These are phyloP conservation scores for Drosophila nannoptera DNA, from an alignment of 1,140 invertebrate species.

Conservation along the genomic window DNA sequence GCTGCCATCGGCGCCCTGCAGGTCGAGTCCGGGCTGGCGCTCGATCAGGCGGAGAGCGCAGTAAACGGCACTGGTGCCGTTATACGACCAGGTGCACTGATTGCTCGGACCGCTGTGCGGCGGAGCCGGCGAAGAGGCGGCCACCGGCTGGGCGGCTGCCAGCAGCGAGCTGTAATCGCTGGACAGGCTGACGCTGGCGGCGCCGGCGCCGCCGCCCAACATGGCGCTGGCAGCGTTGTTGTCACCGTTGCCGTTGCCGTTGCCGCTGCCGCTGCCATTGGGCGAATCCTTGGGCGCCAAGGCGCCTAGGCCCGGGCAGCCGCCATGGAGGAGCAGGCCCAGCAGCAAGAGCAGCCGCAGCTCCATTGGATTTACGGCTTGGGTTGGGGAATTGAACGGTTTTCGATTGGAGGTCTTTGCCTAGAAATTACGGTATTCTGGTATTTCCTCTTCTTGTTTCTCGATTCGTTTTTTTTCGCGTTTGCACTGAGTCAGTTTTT, in stretches of 20 bases:
- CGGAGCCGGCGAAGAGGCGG: slow-evolving; percentile 26
- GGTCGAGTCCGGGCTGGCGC: slow-evolving; percentile 82
- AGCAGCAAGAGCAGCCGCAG: slow-evolving; percentile 21
- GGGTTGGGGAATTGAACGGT: not conserved
- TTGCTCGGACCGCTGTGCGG: slow-evolving; percentile 53
- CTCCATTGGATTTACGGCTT: slow-evolving; percentile 24
- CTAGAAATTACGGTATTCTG: slow-evolving; percentile 1
- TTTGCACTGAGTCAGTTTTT: slow-evolving; percentile 40
- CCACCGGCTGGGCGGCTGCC: slow-evolving; percentile 16
- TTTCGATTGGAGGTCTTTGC: not conserved
- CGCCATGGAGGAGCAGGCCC: not conserved
- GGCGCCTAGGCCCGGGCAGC: slow-evolving; percentile 17
- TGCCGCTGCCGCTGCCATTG: slow-evolving; percentile 46
- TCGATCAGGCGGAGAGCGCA: slow-evolving; percentile 87
- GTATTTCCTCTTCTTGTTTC: slow-evolving; percentile 6
- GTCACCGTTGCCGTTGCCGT: slow-evolving; percentile 45
- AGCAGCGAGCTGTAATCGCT: slow-evolving; percentile 60
- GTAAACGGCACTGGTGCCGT: slow-evolving; percentile 82
- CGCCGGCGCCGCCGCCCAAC: slow-evolving; percentile 53
- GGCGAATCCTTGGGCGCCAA: slow-evolving; percentile 46
- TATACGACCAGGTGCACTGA: slow-evolving; percentile 83
- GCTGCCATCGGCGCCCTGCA: slow-evolving; percentile 85
- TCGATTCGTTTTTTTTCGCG: slow-evolving; percentile 12
- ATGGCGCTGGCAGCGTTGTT: slow-evolving; percentile 56
- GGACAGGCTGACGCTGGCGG: slow-evolving; percentile 54